These are phyloP conservation scores for Pogonomyrmex californicus DNA, from an alignment of 1,140 invertebrate species.

Conservation along the genomic window DNA sequence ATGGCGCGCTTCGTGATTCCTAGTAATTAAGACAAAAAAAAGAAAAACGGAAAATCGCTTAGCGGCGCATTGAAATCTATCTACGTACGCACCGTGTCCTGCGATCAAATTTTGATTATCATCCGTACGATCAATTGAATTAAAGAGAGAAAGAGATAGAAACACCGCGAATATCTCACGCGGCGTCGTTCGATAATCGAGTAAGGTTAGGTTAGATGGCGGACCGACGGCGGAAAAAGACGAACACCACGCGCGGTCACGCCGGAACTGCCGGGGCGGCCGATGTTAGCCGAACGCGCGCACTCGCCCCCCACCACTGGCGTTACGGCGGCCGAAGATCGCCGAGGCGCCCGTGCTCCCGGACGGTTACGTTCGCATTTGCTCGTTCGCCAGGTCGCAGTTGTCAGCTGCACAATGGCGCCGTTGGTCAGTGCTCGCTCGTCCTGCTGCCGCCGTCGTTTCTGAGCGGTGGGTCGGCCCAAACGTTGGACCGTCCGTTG, in stretches of 20 bases:
- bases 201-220: not conserved
- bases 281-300: slow-evolving; percentile 28
- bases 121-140: not conserved
- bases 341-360: slow-evolving; percentile 1
- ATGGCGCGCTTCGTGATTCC: no score
- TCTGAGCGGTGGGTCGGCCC: slow-evolving; percentile 86
- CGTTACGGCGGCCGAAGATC: slow-evolving; percentile 4
- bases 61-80: not conserved
- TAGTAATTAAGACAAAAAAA: not conserved
- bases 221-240: not conserved
- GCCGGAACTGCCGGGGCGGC: slow-evolving; percentile 19
- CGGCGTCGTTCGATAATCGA: not conserved
- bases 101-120: not conserved
- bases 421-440: slow-evolving; percentile 75
- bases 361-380: slow-evolving; percentile 19
- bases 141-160: not conserved
- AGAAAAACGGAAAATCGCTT: not conserved
- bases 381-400: slow-evolving; percentile 71
- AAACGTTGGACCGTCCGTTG: slow-evolving; percentile 84
- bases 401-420: slow-evolving; percentile 85
- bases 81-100: not conserved
- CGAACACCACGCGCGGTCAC: not conserved
- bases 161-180: not conserved
- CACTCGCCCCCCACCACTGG: slow-evolving; percentile 32
- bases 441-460: slow-evolving; percentile 82